Base-by-base conservation (phyloP, 2,113 vertebrate genomes). In the Hystrix brachyura region DNA sequence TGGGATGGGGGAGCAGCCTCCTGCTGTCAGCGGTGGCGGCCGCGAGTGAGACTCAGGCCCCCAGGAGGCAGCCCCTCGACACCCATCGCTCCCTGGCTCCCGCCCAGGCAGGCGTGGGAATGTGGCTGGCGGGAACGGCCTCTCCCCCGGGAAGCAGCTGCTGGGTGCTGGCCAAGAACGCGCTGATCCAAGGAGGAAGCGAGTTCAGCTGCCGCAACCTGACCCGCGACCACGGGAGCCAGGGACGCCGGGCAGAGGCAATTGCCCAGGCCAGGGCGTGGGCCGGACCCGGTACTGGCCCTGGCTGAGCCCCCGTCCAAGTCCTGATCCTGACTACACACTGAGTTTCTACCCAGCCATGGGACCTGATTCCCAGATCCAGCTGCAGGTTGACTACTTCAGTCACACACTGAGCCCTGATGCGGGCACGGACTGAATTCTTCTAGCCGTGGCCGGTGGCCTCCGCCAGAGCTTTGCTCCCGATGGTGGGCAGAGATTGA, bases 41-140 rank as follows among this genome's bases (percentile, higher is more conserved):
- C 46, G 60, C 2, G 83, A 55, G 67, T 18, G 67, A 86, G 67
- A 80, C 0, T 34, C 21, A 0, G 51, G 46, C 25, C 85, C 34
- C 53, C 62, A 0, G 27, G 74, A 78, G 43, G 88, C 86, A 82
- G 95, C 81, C 93, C 96, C 93, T 46, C 3, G 0, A 86, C 79
- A 80, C 89, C 90, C 62, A 11, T 80, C 0, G 3, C 79, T 15
- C 80, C 32, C 93, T 67, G 91, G 97, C 91, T 48, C 18, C 71
- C 60, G 87, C 92, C 96, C 87, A 72, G 93, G 62, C 94, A 21
- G 72, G 84, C 91, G 96, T 97, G 97, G 97, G 97, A 97, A 97
- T 67, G 92, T 46, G 94, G 55, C 94, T 80, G 46, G 80, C 43
- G 38, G 94, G 94, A 92, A 7, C 1, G 17, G 83, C 80, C 53